Percentiles rank a stretch among this genome's conserved stretches.
phyloP scores from a whole-genome alignment of 2,797 vertebrate genomes.

The Bufotes viridis region DNA sequence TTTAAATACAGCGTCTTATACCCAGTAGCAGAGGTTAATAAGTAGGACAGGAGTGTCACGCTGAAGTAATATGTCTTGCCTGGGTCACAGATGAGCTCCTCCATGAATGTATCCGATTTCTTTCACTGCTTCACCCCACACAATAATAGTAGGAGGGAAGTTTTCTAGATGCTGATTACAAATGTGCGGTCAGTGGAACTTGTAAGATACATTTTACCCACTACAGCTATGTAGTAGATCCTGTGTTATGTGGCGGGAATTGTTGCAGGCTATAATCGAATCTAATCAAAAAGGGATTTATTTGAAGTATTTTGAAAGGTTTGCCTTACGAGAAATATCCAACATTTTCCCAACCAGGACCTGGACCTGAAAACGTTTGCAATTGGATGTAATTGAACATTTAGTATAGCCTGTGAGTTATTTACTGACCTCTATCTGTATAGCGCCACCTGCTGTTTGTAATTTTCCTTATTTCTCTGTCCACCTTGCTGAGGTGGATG shows the following conservation, averaged over 20 bases:
- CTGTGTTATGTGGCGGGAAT: background rate
- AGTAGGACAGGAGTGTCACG: constrained; percentile 22
- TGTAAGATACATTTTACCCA: background rate
- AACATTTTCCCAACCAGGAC: no score
- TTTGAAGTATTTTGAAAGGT: no score
- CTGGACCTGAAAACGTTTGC: no score
- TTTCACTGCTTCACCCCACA: constrained; percentile 19
- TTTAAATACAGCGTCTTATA: background rate
- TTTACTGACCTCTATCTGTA: no score
- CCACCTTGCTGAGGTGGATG: no score
- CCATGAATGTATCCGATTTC: constrained; percentile 39
- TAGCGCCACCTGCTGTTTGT: no score
- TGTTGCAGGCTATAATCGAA: background rate
- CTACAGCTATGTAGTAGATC: background rate
- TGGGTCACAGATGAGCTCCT: constrained; percentile 45
- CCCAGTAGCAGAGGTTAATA: constrained; percentile 12
- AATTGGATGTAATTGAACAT: no score
- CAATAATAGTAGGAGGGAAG: constrained; percentile 4
- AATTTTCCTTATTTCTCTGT: no score
- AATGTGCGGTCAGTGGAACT: background rate
- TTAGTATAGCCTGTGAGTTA: no score
- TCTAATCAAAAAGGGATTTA: no score
- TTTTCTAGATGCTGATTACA: background rate
- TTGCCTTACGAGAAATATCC: no score
- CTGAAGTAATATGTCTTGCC: constrained; percentile 14